Conservation (phyloP, 2,113 vertebrate genomes). For the Microcebus jonahi region DNA sequence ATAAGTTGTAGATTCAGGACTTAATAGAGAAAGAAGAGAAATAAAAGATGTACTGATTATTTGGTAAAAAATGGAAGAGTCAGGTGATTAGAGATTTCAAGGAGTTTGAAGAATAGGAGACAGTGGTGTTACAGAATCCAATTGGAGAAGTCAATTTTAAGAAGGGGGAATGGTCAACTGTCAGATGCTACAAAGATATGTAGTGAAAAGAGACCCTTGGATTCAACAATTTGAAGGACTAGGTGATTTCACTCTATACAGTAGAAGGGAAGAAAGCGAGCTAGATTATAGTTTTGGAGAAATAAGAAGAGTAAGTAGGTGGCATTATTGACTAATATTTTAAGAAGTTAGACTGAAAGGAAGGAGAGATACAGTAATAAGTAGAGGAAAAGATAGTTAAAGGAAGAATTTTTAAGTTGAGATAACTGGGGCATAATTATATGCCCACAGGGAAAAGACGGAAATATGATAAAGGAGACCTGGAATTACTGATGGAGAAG, state of each 20-base stretch:
- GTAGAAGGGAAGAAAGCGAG: background rate
- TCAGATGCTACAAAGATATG: background rate
- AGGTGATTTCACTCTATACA: background rate
- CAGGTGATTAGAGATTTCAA: background rate
- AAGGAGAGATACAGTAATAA: background rate
- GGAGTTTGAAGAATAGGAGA: background rate
- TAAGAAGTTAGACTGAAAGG: constrained; percentile 15
- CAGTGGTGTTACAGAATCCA: background rate
- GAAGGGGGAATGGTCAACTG: background rate
- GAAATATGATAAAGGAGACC: background rate
- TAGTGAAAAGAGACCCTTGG: background rate
- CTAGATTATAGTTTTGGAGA: background rate
- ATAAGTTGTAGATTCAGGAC: background rate
- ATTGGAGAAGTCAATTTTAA: background rate
- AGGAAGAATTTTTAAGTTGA: constrained; percentile 1
- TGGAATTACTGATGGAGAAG: background rate
- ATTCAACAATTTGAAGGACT: background rate
- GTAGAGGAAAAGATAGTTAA: background rate
- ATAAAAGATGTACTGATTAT: background rate
- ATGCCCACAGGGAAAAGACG: background rate
- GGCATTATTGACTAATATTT: background rate
- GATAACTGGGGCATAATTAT: background rate
- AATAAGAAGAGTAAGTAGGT: background rate
- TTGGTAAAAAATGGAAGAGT: background rate
- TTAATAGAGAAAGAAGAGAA: background rate